Evolutionary conservation across 2,888 invertebrate species (phyloP), one percentile per base, ranked within the genome.

Genomic region (Caenorhabditis plicata): DNA sequence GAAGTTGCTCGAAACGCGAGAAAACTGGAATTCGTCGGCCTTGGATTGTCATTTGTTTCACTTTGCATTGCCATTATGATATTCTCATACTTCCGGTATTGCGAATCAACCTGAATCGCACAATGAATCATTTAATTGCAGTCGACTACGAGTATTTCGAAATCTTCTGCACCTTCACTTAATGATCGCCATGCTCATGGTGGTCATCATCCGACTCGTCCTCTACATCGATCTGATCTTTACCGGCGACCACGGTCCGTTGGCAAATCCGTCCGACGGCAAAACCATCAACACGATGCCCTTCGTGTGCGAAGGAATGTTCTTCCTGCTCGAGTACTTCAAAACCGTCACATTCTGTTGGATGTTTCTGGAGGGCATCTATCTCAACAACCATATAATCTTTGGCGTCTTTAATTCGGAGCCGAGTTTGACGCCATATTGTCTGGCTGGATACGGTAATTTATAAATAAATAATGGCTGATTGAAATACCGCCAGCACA

Each of bases 291-390:
- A 82, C 54, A 82, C 83, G 43, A 83, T 83, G 73, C 88, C 88
- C 1, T 86, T 88, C 44, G 81, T 92, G 0, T 92, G 92, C 80
- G 89, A 91, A 80, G 84, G 86, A 0, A 87, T 87, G 44, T 90
- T 90, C 82, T 85, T 89, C 0, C 82, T 91, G 1, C 82, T 94
- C 66, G 95, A 95, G 80, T 94, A 92, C 80, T 88, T 90, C 0
- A 88, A 90, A 63, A 90, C 91, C 0, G 89, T 90, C 1, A 91
- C 91, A 87, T 94, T 92, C 80, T 88, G 89, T 87, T 95, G 95
- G 93, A 94, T 94, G 92, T 90, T 94, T 75, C 88, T 93, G 46
- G 94, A 95, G 31, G 63, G 72, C 0, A 84, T 92, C 13, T 91
- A 91, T 80, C 84, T 95, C 22, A 90, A 93, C 82, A 87, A 90